Percentiles rank a stretch among this genome's conserved stretches.
These are phyloP conservation scores for Triops cancriformis DNA, from an alignment of 1,140 invertebrate species.

Conservation along the genomic window DNA sequence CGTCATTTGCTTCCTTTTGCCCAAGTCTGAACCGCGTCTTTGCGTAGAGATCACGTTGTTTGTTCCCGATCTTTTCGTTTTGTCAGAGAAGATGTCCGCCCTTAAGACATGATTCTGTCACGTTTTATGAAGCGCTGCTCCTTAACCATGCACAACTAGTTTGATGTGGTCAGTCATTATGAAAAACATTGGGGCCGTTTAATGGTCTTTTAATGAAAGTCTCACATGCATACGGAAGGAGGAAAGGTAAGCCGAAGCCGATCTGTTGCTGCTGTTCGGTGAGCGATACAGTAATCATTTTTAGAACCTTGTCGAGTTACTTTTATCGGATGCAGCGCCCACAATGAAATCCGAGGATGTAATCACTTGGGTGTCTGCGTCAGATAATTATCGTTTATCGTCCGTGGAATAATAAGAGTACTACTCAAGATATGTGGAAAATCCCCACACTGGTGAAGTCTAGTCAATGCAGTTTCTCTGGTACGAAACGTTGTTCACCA, in stretches of 20 bases:
- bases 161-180: background rate
- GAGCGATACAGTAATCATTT: background rate
- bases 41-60: background rate
- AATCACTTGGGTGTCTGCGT: background rate
- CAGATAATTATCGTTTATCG: background rate
- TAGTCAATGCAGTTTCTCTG: background rate
- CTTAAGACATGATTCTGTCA: background rate
- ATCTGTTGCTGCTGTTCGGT: background rate
- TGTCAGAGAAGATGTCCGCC: background rate
- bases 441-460: too few species aligned
- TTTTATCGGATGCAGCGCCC: background rate
- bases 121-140: conserved; percentile 9
- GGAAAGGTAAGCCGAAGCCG: background rate
- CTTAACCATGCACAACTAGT: background rate
- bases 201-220: background rate
- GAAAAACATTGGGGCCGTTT: conserved; percentile 8
- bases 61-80: background rate
- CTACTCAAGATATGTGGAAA: background rate
- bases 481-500: background rate
- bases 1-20: too few species aligned
- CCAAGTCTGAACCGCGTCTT: too few species aligned
- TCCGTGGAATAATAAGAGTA: background rate
- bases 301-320: background rate
- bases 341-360: background rate
- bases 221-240: background rate